Percentiles rank a stretch among this genome's conserved stretches.
Evolutionary conservation across 2,888 invertebrate species (phyloP).

Genomic region (Apoda limacodes): DNA sequence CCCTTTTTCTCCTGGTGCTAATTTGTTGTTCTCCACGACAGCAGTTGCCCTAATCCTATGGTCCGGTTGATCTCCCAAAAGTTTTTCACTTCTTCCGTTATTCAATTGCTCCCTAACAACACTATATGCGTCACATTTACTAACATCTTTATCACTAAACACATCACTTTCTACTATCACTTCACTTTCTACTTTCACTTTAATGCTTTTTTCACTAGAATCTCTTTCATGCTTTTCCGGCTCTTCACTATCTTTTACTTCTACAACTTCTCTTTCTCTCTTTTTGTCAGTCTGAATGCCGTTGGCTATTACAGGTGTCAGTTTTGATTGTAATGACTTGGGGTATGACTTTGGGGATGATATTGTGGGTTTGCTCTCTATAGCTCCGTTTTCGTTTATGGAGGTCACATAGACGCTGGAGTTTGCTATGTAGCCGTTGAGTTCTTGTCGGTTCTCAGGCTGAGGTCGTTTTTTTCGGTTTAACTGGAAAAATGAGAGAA

Average conservation of each 20-base stretch:
- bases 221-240: conserved; percentile 55
- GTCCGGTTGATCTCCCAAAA: conserved; percentile 74
- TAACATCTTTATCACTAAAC: conserved; percentile 57
- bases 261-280: conserved; percentile 28
- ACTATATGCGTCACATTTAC: conserved; percentile 53
- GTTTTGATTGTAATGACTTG: conserved; percentile 58
- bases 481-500: conserved; percentile 69
- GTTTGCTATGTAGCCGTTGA: conserved; percentile 86
- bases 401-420: conserved; percentile 88
- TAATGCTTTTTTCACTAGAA: conserved; percentile 51
- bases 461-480: conserved; percentile 72
- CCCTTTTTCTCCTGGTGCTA: conserved; percentile 70
- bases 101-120: conserved; percentile 52
- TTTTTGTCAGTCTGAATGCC: conserved; percentile 40
- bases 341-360: conserved; percentile 59
- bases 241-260: conserved; percentile 30
- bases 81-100: conserved; percentile 81
- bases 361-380: conserved; percentile 57
- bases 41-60: conserved; percentile 73
- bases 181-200: conserved; percentile 39
- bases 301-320: conserved; percentile 56
- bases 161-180: conserved; percentile 41
- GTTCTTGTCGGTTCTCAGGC: conserved; percentile 66
- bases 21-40: conserved; percentile 70
- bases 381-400: conserved; percentile 67